These are phyloP conservation scores for Harpalus rubripes DNA, from an alignment of 2,888 invertebrate genomes.

Conservation along the genomic window DNA sequence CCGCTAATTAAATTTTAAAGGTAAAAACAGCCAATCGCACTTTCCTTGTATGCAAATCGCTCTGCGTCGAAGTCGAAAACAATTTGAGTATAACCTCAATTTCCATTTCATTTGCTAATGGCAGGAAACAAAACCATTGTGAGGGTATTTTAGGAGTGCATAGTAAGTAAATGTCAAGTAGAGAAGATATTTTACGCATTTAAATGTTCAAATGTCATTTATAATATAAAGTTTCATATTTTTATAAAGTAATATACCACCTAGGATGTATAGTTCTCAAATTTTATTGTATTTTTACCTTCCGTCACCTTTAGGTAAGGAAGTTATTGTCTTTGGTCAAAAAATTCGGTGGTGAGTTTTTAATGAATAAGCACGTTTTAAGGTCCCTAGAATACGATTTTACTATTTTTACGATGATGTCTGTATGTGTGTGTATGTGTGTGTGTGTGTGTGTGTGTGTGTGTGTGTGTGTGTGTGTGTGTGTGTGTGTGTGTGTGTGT, in stretches of 20 bases:
- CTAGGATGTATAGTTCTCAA: neutral
- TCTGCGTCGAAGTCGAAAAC: constrained; percentile 1
- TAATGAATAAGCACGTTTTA: no score
- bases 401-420: no score
- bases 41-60: constrained; percentile 49
- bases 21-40: constrained; percentile 50
- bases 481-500: no score
- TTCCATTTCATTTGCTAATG: constrained; percentile 23
- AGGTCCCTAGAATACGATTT: no score
- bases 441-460: no score
- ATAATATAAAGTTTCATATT: neutral
- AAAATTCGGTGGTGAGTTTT: no score
- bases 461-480: no score
- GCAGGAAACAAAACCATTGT: constrained; percentile 14
- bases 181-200: neutral
- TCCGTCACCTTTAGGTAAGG: no score
- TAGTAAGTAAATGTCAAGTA: constrained; percentile 2
- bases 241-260: neutral
- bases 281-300: no score
- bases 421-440: no score
- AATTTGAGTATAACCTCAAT: constrained; percentile 48
- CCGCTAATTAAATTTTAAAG: constrained; percentile 42
- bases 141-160: neutral
- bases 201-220: neutral
- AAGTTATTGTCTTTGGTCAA: no score